Evolutionary conservation across 2,797 vertebrate genomes (phyloP).

Genomic region (Podarcis siculus): DNA sequence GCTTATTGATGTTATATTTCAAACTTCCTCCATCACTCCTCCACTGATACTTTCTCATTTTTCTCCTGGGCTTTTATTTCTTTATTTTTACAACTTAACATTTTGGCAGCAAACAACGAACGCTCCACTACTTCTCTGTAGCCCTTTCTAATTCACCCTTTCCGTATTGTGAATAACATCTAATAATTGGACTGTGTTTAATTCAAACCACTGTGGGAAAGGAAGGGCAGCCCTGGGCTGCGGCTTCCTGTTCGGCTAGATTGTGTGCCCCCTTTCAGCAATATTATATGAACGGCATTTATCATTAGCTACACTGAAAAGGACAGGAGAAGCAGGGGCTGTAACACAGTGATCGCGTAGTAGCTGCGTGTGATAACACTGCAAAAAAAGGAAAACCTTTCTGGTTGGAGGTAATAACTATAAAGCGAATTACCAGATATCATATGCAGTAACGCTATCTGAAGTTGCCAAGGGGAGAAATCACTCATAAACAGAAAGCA

Average conservation of each 20-base stretch:
- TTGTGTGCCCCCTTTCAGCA: background rate
- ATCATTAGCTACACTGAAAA: background rate
- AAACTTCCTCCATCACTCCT: background rate
- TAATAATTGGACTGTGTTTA: background rate
- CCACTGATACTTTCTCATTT: background rate
- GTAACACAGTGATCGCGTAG: background rate
- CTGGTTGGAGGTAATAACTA: background rate
- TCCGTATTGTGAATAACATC: background rate
- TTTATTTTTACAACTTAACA: background rate
- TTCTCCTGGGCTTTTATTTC: no score
- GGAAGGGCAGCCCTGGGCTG: background rate
- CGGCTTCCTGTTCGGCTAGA: background rate
- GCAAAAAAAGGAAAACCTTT: background rate
- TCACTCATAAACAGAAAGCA: background rate
- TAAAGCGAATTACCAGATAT: background rate
- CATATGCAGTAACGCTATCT: background rate
- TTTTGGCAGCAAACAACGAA: background rate
- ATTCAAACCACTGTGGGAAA: background rate
- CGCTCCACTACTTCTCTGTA: background rate
- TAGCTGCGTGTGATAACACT: background rate
- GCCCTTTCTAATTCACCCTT: background rate
- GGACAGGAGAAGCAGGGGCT: background rate
- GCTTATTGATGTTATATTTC: background rate
- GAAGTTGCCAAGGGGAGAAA: slow-evolving; percentile 1
- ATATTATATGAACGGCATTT: background rate